Percentiles rank a stretch among this genome's conserved stretches.
Conservation (phyloP, 2,113 vertebrate genomes). For the Pholis gunnellus region DNA sequence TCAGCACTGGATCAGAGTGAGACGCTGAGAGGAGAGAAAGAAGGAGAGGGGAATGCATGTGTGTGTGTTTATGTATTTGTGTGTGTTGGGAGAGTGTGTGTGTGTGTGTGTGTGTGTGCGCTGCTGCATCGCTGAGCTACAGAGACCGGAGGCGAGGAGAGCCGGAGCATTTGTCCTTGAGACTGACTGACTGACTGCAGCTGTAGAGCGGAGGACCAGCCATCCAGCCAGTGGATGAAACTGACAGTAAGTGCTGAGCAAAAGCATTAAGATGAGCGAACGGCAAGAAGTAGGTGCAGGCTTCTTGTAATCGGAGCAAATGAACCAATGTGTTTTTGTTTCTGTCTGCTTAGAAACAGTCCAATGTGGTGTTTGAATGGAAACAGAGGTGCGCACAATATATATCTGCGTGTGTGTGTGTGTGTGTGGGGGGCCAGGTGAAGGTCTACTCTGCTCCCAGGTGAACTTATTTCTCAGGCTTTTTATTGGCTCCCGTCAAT, state of each 20-base stretch:
- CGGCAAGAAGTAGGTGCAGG: constrained; percentile 1
- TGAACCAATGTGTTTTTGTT: constrained; percentile 36
- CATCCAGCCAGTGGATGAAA: constrained; percentile 71
- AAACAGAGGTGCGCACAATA: constrained; percentile 21
- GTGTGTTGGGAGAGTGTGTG: constrained; percentile 15
- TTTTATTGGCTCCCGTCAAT: constrained; percentile 48
- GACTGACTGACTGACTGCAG: constrained; percentile 88
- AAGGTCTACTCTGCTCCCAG: constrained; percentile 61
- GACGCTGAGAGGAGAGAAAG: constrained; percentile 49
- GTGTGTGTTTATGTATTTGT: constrained; percentile 30
- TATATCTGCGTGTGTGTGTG: background rate
- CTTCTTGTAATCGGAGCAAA: constrained; percentile 47
- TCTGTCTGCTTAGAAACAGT: constrained; percentile 67
- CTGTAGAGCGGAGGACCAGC: constrained; percentile 68
- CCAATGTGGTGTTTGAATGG: constrained; percentile 44
- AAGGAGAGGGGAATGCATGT: constrained; percentile 10
- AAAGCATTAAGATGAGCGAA: constrained; percentile 18
- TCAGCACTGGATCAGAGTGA: constrained; percentile 64
- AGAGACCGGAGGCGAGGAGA: constrained; percentile 82
- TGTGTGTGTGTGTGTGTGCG: constrained; percentile 49
- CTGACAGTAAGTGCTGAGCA: constrained; percentile 72
- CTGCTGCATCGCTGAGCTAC: constrained; percentile 87
- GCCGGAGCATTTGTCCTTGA: constrained; percentile 97
- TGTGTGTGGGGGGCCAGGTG: constrained; percentile 58
- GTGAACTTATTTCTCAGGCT: constrained; percentile 59